Percentiles rank a stretch among this genome's conserved stretches.
Evolutionary conservation across 1,140 invertebrate genomes (phyloP).

Genomic region (Nephotettix cincticeps): DNA sequence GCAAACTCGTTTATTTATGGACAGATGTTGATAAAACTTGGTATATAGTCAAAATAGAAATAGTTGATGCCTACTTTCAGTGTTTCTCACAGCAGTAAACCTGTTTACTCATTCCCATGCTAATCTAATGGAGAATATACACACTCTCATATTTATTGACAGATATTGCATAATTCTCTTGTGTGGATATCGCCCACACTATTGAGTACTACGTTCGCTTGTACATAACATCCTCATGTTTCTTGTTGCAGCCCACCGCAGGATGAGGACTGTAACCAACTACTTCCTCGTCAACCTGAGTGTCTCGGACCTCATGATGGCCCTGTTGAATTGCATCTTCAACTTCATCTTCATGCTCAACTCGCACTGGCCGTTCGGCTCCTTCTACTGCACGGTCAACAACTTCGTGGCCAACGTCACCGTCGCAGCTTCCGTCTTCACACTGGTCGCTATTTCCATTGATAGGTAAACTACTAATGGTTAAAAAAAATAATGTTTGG

Average conservation of each 20-base stretch:
- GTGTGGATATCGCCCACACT: too few species aligned
- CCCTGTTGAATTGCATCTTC: constrained; percentile 88
- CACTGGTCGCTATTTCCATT: constrained; percentile 79
- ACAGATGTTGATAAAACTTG: too few species aligned
- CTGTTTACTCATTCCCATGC: too few species aligned
- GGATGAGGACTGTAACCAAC: constrained; percentile 94
- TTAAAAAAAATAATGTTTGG: neutral
- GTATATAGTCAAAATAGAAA: too few species aligned
- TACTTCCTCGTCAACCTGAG: constrained; percentile 94
- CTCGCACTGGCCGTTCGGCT: constrained; percentile 84
- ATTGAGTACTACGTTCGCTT: too few species aligned
- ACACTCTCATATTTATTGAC: too few species aligned
- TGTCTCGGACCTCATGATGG: constrained; percentile 87
- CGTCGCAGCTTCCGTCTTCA: constrained; percentile 88
- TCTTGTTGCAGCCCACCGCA: constrained; percentile 56
- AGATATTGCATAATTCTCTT: too few species aligned
- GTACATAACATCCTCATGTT: too few species aligned
- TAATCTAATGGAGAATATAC: too few species aligned
- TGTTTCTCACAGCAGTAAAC: too few species aligned
- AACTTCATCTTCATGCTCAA: constrained; percentile 88
- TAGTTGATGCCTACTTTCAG: too few species aligned
- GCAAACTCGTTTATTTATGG: too few species aligned
- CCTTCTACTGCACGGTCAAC: constrained; percentile 79
- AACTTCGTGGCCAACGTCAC: constrained; percentile 89
- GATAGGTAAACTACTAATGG: constrained; percentile 62